Conservation (phyloP, 2,113 vertebrate species). For the Engystomops pustulosus region DNA sequence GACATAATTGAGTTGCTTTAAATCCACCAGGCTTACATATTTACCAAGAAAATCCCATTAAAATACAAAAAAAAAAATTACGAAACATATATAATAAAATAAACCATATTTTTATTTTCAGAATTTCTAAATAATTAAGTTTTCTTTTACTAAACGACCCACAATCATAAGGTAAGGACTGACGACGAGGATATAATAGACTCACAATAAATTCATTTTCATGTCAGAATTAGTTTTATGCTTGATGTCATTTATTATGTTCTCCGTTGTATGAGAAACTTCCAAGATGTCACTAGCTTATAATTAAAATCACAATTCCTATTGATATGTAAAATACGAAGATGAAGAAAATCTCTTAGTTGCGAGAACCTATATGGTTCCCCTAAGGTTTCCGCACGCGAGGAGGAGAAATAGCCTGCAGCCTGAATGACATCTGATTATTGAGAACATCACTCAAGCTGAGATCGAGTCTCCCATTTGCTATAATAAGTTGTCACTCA, state of each 20-base stretch:
- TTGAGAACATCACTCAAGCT: constrained; percentile 48
- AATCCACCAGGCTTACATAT: no score
- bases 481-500: constrained; percentile 57
- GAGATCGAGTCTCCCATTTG: constrained; percentile 24
- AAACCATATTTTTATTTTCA: neutral
- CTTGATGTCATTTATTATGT: constrained; percentile 3
- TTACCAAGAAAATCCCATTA: no score
- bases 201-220: neutral
- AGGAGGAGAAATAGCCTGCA: constrained; percentile 12
- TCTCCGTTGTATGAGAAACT: neutral
- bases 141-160: neutral
- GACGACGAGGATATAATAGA: neutral
- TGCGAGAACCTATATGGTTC: neutral
- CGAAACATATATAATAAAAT: no score
- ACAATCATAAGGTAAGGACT: neutral
- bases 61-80: no score
- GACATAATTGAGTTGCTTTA: no score
- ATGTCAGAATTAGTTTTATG: neutral
- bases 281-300: neutral
- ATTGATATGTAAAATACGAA: constrained; percentile 24
- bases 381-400: neutral
- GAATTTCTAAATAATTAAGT: neutral
- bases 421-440: constrained; percentile 41
- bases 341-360: neutral
- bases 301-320: constrained; percentile 37